Base-by-base conservation (phyloP, 2,888 invertebrate species). In the Bombylius major region DNA sequence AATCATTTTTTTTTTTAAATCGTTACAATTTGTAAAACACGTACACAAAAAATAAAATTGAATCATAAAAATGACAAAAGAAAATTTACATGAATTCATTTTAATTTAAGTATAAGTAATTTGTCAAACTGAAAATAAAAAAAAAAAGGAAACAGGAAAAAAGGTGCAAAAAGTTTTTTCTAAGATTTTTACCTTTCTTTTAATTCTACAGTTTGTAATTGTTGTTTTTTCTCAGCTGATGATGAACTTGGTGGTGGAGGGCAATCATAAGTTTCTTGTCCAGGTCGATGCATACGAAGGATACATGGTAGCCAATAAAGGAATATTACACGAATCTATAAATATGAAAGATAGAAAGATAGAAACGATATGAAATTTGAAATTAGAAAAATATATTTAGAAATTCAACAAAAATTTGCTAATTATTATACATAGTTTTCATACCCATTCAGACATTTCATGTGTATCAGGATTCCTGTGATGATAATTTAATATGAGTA, bases 291-390 rank as follows among this genome's bases (percentile, higher is more conserved):
- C 97, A 99, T 98, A 70, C 96, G 85, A 73, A 98, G 82, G 68
- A 96, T 77, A 84, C 95, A 95, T 68, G 98, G 98, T 77, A 99
- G 81, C 95, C 97, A 98, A 77, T 90, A 89, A 70, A 98, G 84
- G 78, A 99, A 92, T 73, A 96, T 85, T 69, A 88, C 83, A 74
- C 86, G 88, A 70, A 92, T 86, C 92, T 92, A 78, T 60, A 60
- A 44, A 50, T 39, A 39, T 14, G 14, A 50, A 6, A 39, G 4
- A 50, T 33, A 12, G n/a, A 33, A 36, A 50, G 6, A 7, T 46
- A 11, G 4, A 42, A 42, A 42, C 8, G 11, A 3, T 7, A 5
- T 5, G 12, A 11, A 42, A 36, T 36, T 5, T 7, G 34, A 36
- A 5, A 36, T 7, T 36, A 52, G 5, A 46, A 47, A 31, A 33